A percentile compares a stretch with the other conserved stretches of the same genome.
phyloP scores from a whole-genome alignment of 2,797 vertebrate species.

The Anguilla megastoma region DNA sequence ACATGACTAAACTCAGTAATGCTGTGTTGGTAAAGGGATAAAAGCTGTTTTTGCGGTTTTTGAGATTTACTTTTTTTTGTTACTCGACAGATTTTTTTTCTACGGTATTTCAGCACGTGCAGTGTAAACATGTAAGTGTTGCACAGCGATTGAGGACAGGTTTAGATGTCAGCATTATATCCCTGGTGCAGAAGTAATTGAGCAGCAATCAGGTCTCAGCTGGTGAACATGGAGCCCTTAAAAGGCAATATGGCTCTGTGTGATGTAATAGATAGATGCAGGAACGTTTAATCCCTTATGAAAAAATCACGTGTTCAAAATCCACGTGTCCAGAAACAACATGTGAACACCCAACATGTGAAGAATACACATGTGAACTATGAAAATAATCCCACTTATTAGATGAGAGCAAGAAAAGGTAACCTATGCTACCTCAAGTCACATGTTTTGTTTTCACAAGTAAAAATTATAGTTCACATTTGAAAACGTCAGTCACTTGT shows the following conservation, averaged over 20 bases:
- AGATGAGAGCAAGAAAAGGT: no score
- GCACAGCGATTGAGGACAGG: not conserved
- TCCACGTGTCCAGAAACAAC: no score
- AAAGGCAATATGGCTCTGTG: conserved; percentile 16
- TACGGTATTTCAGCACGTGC: not conserved
- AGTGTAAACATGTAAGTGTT: not conserved
- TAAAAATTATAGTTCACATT: no score
- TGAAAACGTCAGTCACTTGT: no score
- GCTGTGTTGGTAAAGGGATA: no score
- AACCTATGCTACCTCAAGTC: no score
- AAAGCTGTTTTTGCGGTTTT: not conserved
- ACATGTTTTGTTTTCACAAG: no score
- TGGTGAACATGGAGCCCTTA: not conserved
- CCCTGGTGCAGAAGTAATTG: not conserved
- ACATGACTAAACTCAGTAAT: no score
- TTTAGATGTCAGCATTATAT: not conserved
- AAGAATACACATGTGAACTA: no score
- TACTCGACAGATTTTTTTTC: not conserved
- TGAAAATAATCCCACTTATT: no score
- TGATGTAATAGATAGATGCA: not conserved
- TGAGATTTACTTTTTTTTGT: not conserved
- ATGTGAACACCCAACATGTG: no score
- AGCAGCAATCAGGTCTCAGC: conserved; percentile 1
- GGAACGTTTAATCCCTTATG: not conserved
- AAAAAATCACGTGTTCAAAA: no score